Conservation (phyloP, 1,140 invertebrate genomes). For the Drosophila navojoa region DNA sequence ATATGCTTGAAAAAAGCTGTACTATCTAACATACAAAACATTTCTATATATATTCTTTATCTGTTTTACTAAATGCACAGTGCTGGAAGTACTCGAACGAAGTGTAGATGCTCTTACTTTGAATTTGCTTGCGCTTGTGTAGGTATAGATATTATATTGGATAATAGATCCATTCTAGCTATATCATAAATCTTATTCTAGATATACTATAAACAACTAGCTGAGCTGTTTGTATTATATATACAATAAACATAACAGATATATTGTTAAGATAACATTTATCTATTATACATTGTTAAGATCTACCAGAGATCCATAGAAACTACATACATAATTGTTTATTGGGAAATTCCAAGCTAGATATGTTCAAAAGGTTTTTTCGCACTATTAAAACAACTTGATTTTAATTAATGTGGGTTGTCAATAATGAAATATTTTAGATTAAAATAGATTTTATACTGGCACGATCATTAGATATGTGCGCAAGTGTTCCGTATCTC, state of each 20-base stretch:
- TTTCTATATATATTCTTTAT: slow-evolving; percentile 3
- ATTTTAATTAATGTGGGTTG: slow-evolving; percentile 2
- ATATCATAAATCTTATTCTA: no score
- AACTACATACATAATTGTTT: background rate
- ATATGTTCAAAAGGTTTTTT: slow-evolving; percentile 13
- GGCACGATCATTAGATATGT: no score
- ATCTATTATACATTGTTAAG: no score
- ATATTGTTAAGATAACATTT: no score
- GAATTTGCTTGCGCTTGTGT: no score
- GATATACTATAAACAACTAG: no score
- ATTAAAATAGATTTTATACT: no score
- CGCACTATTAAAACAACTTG: background rate
- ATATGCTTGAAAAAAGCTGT: slow-evolving; percentile 3
- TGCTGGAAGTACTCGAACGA: background rate
- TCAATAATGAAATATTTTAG: background rate
- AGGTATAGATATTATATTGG: no score
- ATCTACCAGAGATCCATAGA: background rate
- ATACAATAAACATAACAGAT: no score
- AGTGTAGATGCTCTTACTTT: background rate
- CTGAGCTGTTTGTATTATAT: no score
- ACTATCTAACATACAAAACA: slow-evolving; percentile 1
- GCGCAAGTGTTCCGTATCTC: no score
- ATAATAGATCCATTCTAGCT: no score
- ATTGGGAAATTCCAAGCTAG: background rate
- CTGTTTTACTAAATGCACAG: background rate